These are phyloP conservation scores for Brachirus orientalis DNA, from an alignment of 2,113 vertebrate species.

Conservation along the genomic window DNA sequence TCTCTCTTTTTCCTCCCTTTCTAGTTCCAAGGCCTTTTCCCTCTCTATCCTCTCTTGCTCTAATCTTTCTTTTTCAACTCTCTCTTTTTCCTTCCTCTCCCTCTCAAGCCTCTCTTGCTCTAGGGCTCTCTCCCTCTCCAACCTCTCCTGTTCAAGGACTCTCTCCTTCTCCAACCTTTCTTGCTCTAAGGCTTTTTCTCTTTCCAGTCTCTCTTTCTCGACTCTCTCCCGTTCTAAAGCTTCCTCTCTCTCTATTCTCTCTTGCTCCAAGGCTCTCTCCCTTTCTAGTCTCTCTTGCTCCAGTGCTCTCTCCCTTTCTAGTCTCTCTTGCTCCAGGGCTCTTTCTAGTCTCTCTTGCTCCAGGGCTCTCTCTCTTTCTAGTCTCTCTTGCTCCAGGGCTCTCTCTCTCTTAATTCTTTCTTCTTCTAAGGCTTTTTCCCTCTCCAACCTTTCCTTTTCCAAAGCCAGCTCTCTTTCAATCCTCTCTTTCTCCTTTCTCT, in stretches of 20 bases:
- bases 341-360: slow-evolving; percentile 48
- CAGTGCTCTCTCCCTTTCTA: slow-evolving; percentile 32
- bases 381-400: slow-evolving; percentile 41
- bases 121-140: slow-evolving; percentile 28
- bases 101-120: slow-evolving; percentile 43
- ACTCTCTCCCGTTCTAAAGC: slow-evolving; percentile 30
- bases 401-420: slow-evolving; percentile 55
- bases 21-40: slow-evolving; percentile 30
- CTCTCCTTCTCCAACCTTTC: slow-evolving; percentile 14
- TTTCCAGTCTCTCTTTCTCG: slow-evolving; percentile 25
- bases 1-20: slow-evolving; percentile 10
- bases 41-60: neutral
- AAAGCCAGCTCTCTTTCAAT: slow-evolving; percentile 44
- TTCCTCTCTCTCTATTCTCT: slow-evolving; percentile 28
- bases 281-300: slow-evolving; percentile 38
- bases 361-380: slow-evolving; percentile 29
- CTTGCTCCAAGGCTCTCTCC: slow-evolving; percentile 22
- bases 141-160: slow-evolving; percentile 35
- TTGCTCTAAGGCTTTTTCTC: slow-evolving; percentile 4
- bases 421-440: slow-evolving; percentile 30
- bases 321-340: slow-evolving; percentile 42
- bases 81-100: slow-evolving; percentile 49
- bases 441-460: slow-evolving; percentile 48
- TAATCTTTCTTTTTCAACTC: neutral
- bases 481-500: slow-evolving; percentile 50